Evolutionary conservation across 92 coral and sea anemone species (phyloP).

Genomic region (Paramuricea clavata): DNA sequence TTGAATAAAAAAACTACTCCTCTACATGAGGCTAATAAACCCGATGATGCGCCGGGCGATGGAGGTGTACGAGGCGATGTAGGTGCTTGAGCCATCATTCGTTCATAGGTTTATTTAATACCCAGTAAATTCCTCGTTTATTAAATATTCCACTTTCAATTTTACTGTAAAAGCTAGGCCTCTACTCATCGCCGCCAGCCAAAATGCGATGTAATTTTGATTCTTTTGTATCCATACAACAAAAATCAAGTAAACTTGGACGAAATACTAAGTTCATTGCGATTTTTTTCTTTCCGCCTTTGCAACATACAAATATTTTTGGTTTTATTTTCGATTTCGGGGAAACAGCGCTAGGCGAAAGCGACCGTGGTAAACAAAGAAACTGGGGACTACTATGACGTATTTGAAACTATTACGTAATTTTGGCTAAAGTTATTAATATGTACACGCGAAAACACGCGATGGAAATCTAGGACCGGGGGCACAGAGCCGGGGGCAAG

Average conservation of each 20-base stretch:
- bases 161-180: too few species aligned
- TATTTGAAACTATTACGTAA: too few species aligned
- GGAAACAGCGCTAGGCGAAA: slow-evolving; percentile 18
- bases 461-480: too few species aligned
- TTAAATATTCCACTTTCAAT: not conserved
- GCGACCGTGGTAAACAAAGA: slow-evolving; percentile 1
- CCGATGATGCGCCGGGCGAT: not conserved
- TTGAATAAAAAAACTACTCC: not conserved
- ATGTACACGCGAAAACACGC: too few species aligned
- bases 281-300: not conserved
- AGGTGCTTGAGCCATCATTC: slow-evolving; percentile 24
- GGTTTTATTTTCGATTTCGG: slow-evolving; percentile 23
- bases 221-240: not conserved
- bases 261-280: not conserved
- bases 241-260: not conserved
- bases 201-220: not conserved
- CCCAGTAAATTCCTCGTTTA: not conserved
- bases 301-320: not conserved
- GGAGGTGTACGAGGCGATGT: not conserved
- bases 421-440: too few species aligned
- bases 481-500: too few species aligned
- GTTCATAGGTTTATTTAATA: not conserved
- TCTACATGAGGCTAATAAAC: slow-evolving; percentile 10
- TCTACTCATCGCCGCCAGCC: not conserved
- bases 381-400: slow-evolving; percentile 15